These are phyloP conservation scores for Goniozus legneri DNA, from an alignment of 1,140 invertebrate genomes.

Conservation along the genomic window DNA sequence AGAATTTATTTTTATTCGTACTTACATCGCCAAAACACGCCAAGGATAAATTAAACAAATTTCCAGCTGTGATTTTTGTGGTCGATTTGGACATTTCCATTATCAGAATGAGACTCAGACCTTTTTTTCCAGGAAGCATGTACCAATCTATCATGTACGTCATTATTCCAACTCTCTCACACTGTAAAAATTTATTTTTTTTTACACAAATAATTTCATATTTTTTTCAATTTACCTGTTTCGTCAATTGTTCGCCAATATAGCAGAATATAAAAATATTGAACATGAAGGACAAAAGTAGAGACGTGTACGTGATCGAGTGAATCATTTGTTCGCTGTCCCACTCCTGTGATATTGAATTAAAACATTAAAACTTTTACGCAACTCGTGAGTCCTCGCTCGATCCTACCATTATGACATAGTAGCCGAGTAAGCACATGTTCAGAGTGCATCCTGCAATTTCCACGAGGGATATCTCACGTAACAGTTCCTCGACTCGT, in stretches of 20 bases:
- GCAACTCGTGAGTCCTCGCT: too few relatives aligned
- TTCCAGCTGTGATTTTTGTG: constrained; percentile 30
- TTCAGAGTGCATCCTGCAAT: constrained; percentile 38
- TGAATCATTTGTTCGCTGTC: too few relatives aligned
- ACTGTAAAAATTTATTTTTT: constrained; percentile 11
- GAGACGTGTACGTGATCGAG: too few relatives aligned
- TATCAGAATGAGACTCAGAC: constrained; percentile 24
- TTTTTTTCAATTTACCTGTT: constrained; percentile 25
- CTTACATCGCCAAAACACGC: constrained; percentile 20
- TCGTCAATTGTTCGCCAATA: constrained; percentile 28
- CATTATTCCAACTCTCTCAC: constrained; percentile 19
- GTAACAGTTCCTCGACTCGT: constrained; percentile 30
- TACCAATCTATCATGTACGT: constrained; percentile 32
- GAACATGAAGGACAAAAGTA: constrained; percentile 27
- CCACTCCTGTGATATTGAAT: too few relatives aligned
- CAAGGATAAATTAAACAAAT: constrained; percentile 24
- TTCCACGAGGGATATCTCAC: constrained; percentile 39
- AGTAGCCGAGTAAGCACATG: constrained; percentile 41
- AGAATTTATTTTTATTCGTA: neutral
- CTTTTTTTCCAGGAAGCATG: constrained; percentile 17
- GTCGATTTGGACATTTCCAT: constrained; percentile 21
- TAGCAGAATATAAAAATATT: constrained; percentile 37
- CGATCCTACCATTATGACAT: constrained; percentile 38
- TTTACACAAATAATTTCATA: neutral
- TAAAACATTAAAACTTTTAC: too few relatives aligned